phyloP scores from a whole-genome alignment of 2,113 vertebrate species.

The Lonchura striata region DNA sequence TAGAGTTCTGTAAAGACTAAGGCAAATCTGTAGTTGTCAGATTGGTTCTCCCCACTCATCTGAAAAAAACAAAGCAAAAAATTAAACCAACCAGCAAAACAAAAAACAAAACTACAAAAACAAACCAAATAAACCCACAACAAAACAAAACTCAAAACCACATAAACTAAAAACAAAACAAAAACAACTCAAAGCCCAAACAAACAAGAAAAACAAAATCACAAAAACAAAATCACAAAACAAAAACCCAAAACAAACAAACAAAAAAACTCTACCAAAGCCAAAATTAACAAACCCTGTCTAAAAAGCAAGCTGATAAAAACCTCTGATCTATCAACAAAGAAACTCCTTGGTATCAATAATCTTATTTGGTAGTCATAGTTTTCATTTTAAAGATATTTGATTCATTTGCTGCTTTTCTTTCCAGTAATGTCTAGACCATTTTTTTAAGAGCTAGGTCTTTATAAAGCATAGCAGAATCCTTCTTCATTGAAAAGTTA shows the following conservation, averaged over 20 bases:
- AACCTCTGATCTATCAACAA: neutral
- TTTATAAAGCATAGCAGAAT: neutral
- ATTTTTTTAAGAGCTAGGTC: neutral
- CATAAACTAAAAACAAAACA: neutral
- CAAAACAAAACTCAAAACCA: neutral
- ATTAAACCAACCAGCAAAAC: neutral
- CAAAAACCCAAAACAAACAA: neutral
- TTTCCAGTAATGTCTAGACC: neutral
- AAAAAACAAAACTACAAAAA: neutral
- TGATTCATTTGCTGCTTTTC: neutral
- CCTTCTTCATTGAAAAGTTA: neutral
- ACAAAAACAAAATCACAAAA: neutral
- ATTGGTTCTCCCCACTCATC: neutral
- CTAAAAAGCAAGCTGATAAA: neutral
- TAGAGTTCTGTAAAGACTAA: neutral
- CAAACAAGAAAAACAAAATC: neutral
- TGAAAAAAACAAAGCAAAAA: neutral
- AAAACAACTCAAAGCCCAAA: neutral
- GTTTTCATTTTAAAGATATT: neutral
- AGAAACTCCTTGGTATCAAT: neutral
- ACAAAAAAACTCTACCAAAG: neutral
- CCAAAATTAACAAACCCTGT: neutral
- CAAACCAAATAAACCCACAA: neutral
- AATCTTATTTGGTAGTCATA: neutral
- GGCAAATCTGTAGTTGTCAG: neutral